phyloP scores from a whole-genome alignment of 2,113 vertebrate species.

The Tringa solitaria region DNA sequence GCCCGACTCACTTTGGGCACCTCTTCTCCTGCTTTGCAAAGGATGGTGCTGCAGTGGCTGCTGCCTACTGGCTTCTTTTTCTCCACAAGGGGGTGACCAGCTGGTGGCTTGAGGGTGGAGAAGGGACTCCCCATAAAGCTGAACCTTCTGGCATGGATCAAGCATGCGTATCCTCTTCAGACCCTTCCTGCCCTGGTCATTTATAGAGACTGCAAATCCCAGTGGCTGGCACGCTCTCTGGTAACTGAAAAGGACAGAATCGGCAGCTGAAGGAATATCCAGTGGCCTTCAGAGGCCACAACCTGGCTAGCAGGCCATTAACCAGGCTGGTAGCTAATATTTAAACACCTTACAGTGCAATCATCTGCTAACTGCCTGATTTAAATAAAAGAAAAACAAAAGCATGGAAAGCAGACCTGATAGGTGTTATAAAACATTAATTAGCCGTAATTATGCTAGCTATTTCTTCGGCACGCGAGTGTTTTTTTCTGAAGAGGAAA shows the following conservation, averaged over 20 bases:
- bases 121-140: not conserved
- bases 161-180: not conserved
- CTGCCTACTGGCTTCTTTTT: not conserved
- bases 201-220: not conserved
- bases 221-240: not conserved
- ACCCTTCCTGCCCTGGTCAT: not conserved
- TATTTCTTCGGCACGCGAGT: not conserved
- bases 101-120: rapidly evolving
- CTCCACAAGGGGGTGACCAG: not conserved
- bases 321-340: not conserved
- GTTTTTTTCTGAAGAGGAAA: not conserved
- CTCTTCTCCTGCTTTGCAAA: not conserved
- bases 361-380: not conserved
- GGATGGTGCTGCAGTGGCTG: not conserved
- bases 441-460: not conserved
- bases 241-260: not conserved
- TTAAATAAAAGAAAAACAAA: not conserved
- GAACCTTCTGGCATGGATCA: not conserved
- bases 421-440: not conserved
- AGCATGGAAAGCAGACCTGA: not conserved
- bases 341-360: not conserved
- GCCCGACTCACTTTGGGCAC: not conserved
- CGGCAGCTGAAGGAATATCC: not conserved
- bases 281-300: not conserved
- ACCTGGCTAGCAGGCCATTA: not conserved